Conservation (phyloP, 2,888 invertebrate genomes). For the Drymonia ruficornis region DNA sequence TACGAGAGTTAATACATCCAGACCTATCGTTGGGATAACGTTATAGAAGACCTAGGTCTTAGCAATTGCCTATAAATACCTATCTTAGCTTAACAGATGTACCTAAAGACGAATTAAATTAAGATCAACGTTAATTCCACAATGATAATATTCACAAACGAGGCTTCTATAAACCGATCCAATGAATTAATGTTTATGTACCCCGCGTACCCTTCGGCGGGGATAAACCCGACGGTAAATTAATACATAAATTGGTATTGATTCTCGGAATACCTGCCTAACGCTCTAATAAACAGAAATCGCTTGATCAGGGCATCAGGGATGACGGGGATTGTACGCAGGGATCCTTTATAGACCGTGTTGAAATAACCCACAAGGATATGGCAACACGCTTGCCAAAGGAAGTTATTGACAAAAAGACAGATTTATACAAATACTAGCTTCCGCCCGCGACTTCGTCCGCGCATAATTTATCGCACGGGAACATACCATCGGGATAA, state of each 20-base stretch:
- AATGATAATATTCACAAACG: conserved; percentile 16
- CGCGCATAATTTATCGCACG: too few species aligned
- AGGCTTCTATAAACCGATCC: conserved; percentile 19
- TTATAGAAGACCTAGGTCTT: not conserved
- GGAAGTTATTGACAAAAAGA: too few species aligned
- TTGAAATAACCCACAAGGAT: too few species aligned
- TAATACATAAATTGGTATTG: conserved; percentile 17
- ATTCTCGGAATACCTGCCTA: conserved; percentile 1
- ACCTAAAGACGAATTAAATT: not conserved
- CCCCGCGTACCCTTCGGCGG: conserved; percentile 11
- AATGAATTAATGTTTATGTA: conserved; percentile 24
- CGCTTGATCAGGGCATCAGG: not conserved
- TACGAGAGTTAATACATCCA: too few species aligned
- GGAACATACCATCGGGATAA: too few species aligned
- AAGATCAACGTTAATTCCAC: conserved; percentile 1
- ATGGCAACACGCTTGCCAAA: too few species aligned
- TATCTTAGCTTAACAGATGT: not conserved
- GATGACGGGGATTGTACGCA: not conserved
- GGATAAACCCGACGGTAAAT: conserved; percentile 16
- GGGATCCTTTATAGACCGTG: not conserved
- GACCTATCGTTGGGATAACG: too few species aligned
- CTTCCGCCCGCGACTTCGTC: too few species aligned
- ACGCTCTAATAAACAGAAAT: conserved; percentile 7
- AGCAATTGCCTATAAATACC: not conserved
- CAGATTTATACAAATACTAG: too few species aligned